These are phyloP conservation scores for Pseudocheirus occidentalis DNA, from an alignment of 2,797 vertebrate species.

Conservation along the genomic window DNA sequence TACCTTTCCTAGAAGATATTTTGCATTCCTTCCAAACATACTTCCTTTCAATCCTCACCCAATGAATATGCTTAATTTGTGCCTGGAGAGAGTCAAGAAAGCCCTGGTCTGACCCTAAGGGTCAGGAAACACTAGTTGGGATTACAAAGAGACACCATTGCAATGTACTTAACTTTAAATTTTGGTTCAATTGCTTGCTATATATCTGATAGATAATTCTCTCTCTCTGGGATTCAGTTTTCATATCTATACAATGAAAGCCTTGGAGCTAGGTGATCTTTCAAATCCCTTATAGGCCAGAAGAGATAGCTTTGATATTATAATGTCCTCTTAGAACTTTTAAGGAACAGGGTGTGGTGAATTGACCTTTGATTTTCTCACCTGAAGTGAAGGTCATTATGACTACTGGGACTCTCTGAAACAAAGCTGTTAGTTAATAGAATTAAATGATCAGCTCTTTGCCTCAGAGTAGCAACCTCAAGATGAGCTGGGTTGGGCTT, in stretches of 20 bases:
- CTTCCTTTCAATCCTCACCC: neutral
- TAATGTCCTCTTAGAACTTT: neutral
- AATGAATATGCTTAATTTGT: neutral
- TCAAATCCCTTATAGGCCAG: neutral
- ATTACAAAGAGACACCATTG: neutral
- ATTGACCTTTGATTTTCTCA: neutral
- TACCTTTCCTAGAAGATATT: constrained; percentile 10
- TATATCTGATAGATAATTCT: neutral
- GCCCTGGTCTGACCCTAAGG: neutral
- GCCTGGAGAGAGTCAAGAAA: neutral
- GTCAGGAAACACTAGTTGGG: neutral
- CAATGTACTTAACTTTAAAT: neutral
- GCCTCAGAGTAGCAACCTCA: neutral
- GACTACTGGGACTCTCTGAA: neutral
- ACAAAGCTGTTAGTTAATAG: neutral
- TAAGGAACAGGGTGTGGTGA: neutral
- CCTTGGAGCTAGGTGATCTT: neutral
- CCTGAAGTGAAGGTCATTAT: neutral
- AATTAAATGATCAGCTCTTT: neutral
- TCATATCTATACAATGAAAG: neutral
- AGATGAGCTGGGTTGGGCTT: neutral
- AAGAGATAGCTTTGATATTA: neutral
- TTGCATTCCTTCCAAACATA: neutral
- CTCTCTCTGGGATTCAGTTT: neutral
- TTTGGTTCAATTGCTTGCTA: neutral